phyloP scores from a whole-genome alignment of 2,888 invertebrate genomes.

The Andrena flavipes region DNA sequence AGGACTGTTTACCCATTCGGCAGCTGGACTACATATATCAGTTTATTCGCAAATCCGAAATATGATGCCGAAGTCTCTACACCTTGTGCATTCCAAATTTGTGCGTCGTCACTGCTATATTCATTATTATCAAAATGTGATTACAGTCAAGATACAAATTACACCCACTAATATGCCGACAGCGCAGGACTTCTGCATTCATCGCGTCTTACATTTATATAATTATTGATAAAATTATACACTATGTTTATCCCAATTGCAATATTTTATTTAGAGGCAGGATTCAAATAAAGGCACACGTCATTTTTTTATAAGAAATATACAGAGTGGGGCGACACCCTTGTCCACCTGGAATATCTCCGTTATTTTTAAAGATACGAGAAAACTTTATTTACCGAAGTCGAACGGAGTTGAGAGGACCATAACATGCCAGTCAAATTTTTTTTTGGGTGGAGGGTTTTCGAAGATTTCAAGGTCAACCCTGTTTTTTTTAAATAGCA shows the following conservation, averaged over 20 bases:
- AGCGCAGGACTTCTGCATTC: background rate
- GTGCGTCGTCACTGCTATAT: background rate
- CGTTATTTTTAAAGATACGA: too few species aligned
- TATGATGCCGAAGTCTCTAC: background rate
- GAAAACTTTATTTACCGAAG: too few species aligned
- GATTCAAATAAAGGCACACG: too few species aligned
- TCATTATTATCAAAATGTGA: background rate
- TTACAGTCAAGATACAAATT: background rate
- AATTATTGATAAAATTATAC: background rate
- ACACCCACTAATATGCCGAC: background rate
- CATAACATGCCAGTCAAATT: too few species aligned
- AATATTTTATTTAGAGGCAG: background rate
- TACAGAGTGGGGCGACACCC: too few species aligned
- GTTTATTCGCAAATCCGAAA: constrained; percentile 35
- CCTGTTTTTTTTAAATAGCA: too few species aligned
- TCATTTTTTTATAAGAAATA: too few species aligned
- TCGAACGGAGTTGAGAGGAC: too few species aligned
- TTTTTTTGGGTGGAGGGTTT: too few species aligned
- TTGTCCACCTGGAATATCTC: too few species aligned
- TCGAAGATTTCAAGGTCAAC: too few species aligned
- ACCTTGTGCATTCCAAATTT: background rate
- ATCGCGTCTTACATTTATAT: background rate
- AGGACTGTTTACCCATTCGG: constrained; percentile 61
- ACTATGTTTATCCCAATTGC: background rate
- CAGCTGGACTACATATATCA: constrained; percentile 55